Base-by-base conservation (phyloP, 2,113 vertebrate species). In the Gasterosteus nipponicus region DNA sequence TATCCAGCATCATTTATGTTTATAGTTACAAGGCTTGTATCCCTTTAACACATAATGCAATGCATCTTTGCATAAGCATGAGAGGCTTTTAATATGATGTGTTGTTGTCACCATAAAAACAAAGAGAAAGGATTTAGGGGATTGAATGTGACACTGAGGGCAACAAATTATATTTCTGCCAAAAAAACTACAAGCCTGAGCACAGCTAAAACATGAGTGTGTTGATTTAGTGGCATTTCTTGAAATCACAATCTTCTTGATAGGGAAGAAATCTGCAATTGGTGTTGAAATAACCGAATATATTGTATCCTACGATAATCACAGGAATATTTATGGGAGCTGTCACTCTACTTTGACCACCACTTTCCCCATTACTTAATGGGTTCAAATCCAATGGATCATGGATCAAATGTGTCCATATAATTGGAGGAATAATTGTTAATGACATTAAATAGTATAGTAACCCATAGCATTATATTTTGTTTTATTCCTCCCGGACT, bases 71-170 rank as follows among this genome's bases (percentile, higher is more conserved):
- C 47, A 73, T 61, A 42, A 60, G 63, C 53, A 56, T 31, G 42
- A 72, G 66, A 75, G 70, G 46, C 58, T 76, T 76, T 81, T 51
- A 71, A 81, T 62, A 69, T 69, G 54, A 73, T 46, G 39, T 62
- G 61, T 67, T 49, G 31, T 66, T 79, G 59, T 65, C 67, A 63
- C 22, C 19, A 35, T 66, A 61, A 66, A 78, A 53, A 66, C 51
- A 38, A 62, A 64, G 10, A 41, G 41, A 75, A 51, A 19, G 42
- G 39, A 18, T 53, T 53, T 73, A 19, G 0, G 16, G 16, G 12
- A 61, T 10, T 0, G 14, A 54, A 62, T 33, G 47, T 35, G 47
- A 68, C 47, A 31, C 39, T 29, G 14, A 72, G 61, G 53, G n/a
- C n/a, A 46, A 69, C 59, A 83, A 71, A 62, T 66, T 69, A 42